Base-by-base conservation (phyloP, 1,140 invertebrate species). In the Eupristina koningsbergeri region DNA sequence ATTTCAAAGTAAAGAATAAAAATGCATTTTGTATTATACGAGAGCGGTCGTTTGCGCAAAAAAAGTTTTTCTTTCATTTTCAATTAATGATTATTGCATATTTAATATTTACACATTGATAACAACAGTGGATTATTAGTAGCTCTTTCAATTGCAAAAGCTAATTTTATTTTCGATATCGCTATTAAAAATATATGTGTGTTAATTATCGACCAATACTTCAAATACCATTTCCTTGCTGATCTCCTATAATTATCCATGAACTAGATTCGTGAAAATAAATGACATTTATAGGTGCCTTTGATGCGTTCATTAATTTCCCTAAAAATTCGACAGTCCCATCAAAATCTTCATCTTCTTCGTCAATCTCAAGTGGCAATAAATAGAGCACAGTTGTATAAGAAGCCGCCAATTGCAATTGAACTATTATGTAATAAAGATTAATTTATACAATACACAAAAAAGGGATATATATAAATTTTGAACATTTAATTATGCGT, bases 181-280 rank as follows among this genome's bases (percentile, higher is more conserved):
- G 22, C 26, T 71, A 39, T 71, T 71, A 41, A 7, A 41, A 41
- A 71, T 22, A 41, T n/a, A n/a, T n/a, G 15, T 71, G 26, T 26
- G 15, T 41, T 39, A 41, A 36, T n/a, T n/a, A n/a, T n/a, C n/a
- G n/a, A n/a, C n/a, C n/a, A n/a, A 41, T 71, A 22, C 1, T 39
- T 9, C n/a, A 31, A 61, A 45, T 84, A 85, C 87, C 76, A 61
- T 86, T 87, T 41, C 88, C 88, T 58, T 83, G 78, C 34, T 86
- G 81, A 79, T 89, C 88, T 7, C 88, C 88, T 3, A 78, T 69
- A 22, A 89, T 86, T 17, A 88, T 86, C 88, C 88, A 89, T 15
- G 73, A 74, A 69, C 85, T 86, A 0, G 53, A 81, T 22, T 11
- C 17, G 64, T 87, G 82, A 80, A 85, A 88, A 67, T 80, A 80